Base-by-base conservation (phyloP, 2,888 invertebrate genomes). In the Cremastinae sp. region DNA sequence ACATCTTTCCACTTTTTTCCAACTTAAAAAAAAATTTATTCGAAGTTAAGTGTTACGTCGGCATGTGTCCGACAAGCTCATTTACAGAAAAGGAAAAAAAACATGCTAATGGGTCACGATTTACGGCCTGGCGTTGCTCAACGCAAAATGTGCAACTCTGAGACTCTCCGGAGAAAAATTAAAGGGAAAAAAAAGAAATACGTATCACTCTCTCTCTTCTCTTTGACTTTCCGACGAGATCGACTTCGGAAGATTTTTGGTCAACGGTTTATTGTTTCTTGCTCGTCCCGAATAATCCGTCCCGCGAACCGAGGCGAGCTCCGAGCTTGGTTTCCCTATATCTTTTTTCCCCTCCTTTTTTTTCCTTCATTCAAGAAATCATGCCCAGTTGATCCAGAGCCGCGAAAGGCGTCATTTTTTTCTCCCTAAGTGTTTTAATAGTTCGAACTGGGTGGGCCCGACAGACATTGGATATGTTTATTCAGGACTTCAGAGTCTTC, bases 391-490 rank as follows among this genome's bases (percentile, higher is more conserved):
- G 64, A 59, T 61, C 61, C 54, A 66, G 79, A 68, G 72, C 76
- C 72, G 76, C 74, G 73, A 79, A 80, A 82, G 80, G 78, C 78
- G 78, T 80, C 58, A 81, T 79, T 80, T 80, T 81, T 87, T 87
- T 84, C 85, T 84, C 83, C 83, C 86, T 87, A 87, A 87, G 86
- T 81, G 84, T 87, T 88, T 87, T 87, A 86, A 87, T 87, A 84
- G 84, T 83, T 78, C 81, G 80, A 79, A 83, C 84, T 87, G 88
- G 88, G 88, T 88, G 88, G 88, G 85, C 88, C 80, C 75, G 79
- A 73, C 84, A 85, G 87, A 85, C 84, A 87, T 84, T 80, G 78
- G 86, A 88, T 88, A 86, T 88, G 88, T 88, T 88, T 88, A 87
- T 87, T 87, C 87, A 88, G 88, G 86, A 84, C n/a, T 82, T 82